Evolutionary conservation across 2,888 invertebrate genomes (phyloP).

Genomic region (Ceriagrion tenellum): DNA sequence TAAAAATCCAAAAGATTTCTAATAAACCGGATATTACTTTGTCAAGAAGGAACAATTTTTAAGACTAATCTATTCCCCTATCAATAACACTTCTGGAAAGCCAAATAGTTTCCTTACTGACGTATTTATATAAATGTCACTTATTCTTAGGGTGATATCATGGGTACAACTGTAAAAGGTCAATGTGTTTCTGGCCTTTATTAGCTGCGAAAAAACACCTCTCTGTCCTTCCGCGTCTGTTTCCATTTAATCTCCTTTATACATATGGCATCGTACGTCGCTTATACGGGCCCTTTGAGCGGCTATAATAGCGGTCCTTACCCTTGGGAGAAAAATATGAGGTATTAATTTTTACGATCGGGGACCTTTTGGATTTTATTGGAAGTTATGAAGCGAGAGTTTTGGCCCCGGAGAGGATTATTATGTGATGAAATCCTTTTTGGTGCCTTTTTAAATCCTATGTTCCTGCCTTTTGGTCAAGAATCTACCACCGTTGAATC

Average conservation of each 20-base stretch:
- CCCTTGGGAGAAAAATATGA: background rate
- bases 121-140: background rate
- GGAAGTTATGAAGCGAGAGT: constrained; percentile 5
- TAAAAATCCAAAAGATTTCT: too few relatives aligned
- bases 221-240: background rate
- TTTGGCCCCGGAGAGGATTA: background rate
- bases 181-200: background rate
- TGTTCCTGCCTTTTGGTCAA: background rate
- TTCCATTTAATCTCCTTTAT: background rate
- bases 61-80: too few relatives aligned
- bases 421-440: background rate
- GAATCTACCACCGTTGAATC: background rate
- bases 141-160: background rate
- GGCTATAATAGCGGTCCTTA: background rate
- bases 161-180: background rate
- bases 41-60: too few relatives aligned
- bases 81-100: too few relatives aligned
- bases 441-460: background rate
- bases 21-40: too few relatives aligned
- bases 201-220: background rate
- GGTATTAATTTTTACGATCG: constrained; percentile 17
- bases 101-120: background rate
- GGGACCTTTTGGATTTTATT: constrained; percentile 29
- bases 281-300: background rate
- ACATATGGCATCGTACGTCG: background rate